Percentiles rank a stretch among this genome's conserved stretches.
phyloP scores from a whole-genome alignment of 2,888 invertebrate species.

The Ceratothoa steindachneri region DNA sequence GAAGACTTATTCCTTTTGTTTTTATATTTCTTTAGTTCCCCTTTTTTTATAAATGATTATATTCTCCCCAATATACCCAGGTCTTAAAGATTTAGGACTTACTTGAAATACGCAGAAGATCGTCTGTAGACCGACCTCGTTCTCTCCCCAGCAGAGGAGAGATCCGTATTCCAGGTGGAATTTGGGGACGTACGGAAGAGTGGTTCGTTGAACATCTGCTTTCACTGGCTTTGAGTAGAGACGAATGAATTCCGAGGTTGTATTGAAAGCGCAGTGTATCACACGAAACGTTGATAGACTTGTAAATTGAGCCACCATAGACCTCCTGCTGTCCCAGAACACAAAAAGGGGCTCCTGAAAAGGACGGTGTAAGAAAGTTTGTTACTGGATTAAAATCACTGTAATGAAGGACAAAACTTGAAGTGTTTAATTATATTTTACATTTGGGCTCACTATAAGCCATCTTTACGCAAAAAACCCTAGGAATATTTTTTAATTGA shows the following conservation, averaged over 20 bases:
- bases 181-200: conserved; percentile 1
- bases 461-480: too few species aligned
- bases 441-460: too few species aligned
- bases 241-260: conserved; percentile 1
- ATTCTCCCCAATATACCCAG: too few species aligned
- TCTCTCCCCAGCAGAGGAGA: neutral
- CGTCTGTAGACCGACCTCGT: neutral
- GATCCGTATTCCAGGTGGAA: neutral
- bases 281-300: neutral
- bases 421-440: too few species aligned
- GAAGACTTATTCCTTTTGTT: too few species aligned
- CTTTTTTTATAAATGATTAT: too few species aligned
- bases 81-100: neutral
- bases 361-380: too few species aligned
- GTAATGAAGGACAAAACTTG: too few species aligned
- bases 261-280: conserved; percentile 8
- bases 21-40: too few species aligned
- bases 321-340: neutral
- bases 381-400: too few species aligned
- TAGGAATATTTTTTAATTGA: too few species aligned
- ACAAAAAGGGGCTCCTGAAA: neutral
- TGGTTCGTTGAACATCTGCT: neutral
- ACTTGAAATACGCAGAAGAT: neutral
- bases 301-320: neutral
- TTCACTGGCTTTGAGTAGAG: neutral